A percentile compares a stretch with the other conserved stretches of the same genome.
Evolutionary conservation across 2,888 invertebrate species (phyloP).

Genomic region (Pandemis corylana): DNA sequence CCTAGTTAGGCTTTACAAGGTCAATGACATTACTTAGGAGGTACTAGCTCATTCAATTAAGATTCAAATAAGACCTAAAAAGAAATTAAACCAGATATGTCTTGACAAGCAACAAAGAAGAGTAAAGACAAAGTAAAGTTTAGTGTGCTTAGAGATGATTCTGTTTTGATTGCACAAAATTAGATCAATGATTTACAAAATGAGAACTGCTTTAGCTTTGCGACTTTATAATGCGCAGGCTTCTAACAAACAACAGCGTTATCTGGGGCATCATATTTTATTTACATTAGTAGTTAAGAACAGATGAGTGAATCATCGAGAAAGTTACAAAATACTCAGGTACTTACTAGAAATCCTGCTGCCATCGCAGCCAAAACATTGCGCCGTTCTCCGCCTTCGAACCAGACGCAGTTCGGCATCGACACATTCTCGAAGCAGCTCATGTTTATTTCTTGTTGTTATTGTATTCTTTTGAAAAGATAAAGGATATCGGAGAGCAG

Average conservation of each 20-base stretch:
- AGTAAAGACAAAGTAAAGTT: neutral
- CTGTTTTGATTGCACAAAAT: neutral
- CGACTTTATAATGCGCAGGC: neutral
- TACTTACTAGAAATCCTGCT: constrained; percentile 93
- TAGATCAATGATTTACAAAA: neutral
- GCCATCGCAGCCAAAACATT: constrained; percentile 94
- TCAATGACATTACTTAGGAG: no score
- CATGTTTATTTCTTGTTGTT: constrained; percentile 64
- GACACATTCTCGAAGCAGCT: constrained; percentile 90
- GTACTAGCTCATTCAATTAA: no score
- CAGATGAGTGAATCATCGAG: constrained; percentile 42
- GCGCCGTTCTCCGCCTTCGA: constrained; percentile 93
- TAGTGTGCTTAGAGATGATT: neutral
- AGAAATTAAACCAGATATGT: no score
- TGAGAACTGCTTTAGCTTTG: neutral
- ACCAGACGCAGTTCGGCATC: constrained; percentile 91
- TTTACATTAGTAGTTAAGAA: neutral
- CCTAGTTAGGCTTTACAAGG: no score
- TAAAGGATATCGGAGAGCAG: constrained; percentile 15
- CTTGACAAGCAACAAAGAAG: neutral
- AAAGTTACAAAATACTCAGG: constrained; percentile 18
- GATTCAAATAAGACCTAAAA: no score
- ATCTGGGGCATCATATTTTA: neutral
- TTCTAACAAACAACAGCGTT: neutral
- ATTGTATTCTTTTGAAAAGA: constrained; percentile 17